phyloP scores from a whole-genome alignment of 2,113 vertebrate genomes.

The Electrona antarctica region DNA sequence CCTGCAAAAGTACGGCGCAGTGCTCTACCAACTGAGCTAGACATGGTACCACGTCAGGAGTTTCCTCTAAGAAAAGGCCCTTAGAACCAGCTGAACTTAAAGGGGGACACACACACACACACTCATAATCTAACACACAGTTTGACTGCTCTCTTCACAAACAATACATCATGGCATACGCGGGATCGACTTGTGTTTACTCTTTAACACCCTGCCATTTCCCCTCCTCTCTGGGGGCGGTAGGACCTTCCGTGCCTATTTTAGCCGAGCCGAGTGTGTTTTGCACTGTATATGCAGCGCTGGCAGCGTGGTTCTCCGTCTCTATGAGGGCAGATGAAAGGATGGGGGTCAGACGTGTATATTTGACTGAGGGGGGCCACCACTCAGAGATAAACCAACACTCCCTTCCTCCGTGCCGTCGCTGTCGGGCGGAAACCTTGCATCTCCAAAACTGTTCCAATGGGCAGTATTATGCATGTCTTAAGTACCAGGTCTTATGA shows the following conservation, averaged over 20 bases:
- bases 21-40: too few relatives aligned
- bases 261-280: conserved; percentile 51
- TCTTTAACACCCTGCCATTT: conserved; percentile 46
- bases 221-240: conserved; percentile 41
- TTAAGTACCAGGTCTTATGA: too few relatives aligned
- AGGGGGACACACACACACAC: background rate
- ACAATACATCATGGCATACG: conserved; percentile 34
- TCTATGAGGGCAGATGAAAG: conserved; percentile 58
- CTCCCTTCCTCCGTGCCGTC: conserved; percentile 10
- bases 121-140: conserved; percentile 7
- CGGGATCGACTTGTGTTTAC: conserved; percentile 64
- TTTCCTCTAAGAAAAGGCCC: too few relatives aligned
- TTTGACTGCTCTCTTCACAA: conserved; percentile 27
- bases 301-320: conserved; percentile 35
- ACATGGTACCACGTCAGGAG: too few relatives aligned
- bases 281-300: conserved; percentile 48
- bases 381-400: conserved; percentile 71
- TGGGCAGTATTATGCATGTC: too few relatives aligned
- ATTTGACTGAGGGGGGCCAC: conserved; percentile 53
- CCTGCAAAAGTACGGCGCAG: too few relatives aligned
- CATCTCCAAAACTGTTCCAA: too few relatives aligned
- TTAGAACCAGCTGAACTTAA: conserved; percentile 2
- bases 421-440: too few relatives aligned
- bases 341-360: conserved; percentile 53
- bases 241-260: conserved; percentile 22